Conservation (phyloP, 2,113 vertebrate genomes). For the Sceloporus tristichus region DNA sequence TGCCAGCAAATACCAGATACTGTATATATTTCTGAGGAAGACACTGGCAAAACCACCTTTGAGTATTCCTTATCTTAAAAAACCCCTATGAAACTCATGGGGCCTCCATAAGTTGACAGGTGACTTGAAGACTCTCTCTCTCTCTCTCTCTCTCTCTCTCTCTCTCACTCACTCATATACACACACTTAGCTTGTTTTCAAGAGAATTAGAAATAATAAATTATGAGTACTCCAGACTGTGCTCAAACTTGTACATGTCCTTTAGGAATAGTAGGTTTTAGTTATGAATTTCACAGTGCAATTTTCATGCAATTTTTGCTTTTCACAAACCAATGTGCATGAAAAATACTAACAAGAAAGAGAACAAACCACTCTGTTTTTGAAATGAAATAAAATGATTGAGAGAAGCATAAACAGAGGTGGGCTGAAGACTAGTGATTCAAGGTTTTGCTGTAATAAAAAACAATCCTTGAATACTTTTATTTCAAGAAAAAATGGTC, state of each 20-base stretch:
- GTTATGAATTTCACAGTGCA: constrained; percentile 12
- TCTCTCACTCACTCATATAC: too few relatives aligned
- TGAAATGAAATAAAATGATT: constrained; percentile 9
- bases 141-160: too few relatives aligned
- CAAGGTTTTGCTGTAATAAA: not conserved
- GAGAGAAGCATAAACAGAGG: constrained; percentile 33
- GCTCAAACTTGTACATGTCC: not conserved
- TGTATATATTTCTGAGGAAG: too few relatives aligned
- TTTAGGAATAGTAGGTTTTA: constrained; percentile 16
- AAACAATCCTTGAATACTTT: not conserved
- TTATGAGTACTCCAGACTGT: constrained; percentile 18
- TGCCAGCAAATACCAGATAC: too few relatives aligned
- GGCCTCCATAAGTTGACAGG: too few relatives aligned
- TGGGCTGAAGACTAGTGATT: not conserved
- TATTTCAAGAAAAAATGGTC: not conserved
- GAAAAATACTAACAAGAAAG: not conserved
- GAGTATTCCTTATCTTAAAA: too few relatives aligned
- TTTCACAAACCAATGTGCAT: not conserved
- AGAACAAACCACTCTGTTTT: constrained; percentile 18
- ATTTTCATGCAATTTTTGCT: constrained; percentile 13
- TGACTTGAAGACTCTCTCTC: too few relatives aligned
- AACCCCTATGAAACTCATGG: too few relatives aligned
- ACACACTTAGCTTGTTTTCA: not conserved
- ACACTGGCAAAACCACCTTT: too few relatives aligned
- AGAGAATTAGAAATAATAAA: not conserved